Conservation (phyloP, 1,140 invertebrate species). For the Dendrolimus kikuchii region DNA sequence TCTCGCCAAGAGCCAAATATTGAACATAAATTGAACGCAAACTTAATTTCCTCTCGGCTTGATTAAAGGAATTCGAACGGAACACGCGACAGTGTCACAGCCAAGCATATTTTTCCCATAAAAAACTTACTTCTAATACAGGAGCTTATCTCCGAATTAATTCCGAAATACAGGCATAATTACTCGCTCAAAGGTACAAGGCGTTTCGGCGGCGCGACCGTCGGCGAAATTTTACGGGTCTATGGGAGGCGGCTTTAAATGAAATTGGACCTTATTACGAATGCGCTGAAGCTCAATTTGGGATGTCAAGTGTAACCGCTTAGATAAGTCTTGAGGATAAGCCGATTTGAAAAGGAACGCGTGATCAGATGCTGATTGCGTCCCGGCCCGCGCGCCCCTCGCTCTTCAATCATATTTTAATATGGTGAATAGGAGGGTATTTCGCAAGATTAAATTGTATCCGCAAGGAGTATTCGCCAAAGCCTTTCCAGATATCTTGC, state of each 20-base stretch:
- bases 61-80: slow-evolving; percentile 12
- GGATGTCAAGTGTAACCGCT: slow-evolving; percentile 8
- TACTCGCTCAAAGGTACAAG: slow-evolving; percentile 53
- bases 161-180: slow-evolving; percentile 60
- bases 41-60: slow-evolving; percentile 12
- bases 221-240: slow-evolving; percentile 25
- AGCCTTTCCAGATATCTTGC: slow-evolving; percentile 3
- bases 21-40: slow-evolving; percentile 7
- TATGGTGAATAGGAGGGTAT: slow-evolving; percentile 55
- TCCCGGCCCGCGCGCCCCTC: slow-evolving; percentile 19
- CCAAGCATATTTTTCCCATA: no score
- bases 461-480: background rate
- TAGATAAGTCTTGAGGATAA: slow-evolving; percentile 39
- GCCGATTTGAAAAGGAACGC: slow-evolving; percentile 58
- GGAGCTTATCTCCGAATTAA: slow-evolving; percentile 54
- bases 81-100: no score
- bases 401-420: slow-evolving; percentile 59
- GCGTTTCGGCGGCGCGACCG: slow-evolving; percentile 12
- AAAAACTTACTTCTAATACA: no score
- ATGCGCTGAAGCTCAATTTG: slow-evolving; percentile 23
- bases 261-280: slow-evolving; percentile 21
- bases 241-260: slow-evolving; percentile 3
- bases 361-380: slow-evolving; percentile 63
- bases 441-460: slow-evolving; percentile 47
- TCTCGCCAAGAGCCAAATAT: no score